Evolutionary conservation across 2,113 vertebrate species (phyloP), one percentile per base, ranked within the genome.

Genomic region (Zapus hudsonius): DNA sequence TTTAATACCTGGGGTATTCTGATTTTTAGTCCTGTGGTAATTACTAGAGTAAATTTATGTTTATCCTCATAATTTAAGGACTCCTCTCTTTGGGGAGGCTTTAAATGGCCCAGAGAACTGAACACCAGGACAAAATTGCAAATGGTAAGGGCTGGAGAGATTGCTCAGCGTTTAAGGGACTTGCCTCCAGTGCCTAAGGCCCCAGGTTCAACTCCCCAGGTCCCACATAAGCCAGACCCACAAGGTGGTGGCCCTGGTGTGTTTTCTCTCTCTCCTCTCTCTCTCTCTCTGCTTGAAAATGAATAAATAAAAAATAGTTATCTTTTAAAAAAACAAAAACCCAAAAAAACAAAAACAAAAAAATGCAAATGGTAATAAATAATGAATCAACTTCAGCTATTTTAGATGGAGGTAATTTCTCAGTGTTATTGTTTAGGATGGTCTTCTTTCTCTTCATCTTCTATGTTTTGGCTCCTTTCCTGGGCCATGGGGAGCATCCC

Each of bases 381-480:
- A 93, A 96, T 95, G 91, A 55, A 97, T 95, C 57, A 38, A 40
- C 87, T 29, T 89, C 31, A 64, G 82, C 94, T 94, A 42, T 96
- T 96, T 93, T 76, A 40, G 84, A 66, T 38, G 33, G 42, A 70
- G n/a, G 52, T 76, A 20, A 78, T 80, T 97, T 95, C 96, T 93
- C 91, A 95, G 82, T 44, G 83, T 64, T 23, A 36, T 44, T 36
- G 16, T 67, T 59, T 31, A 22, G n/a, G 78, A 79, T 17, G 1
- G 36, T 44, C 38, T 89, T 70, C 84, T 42, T 89, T 70, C 84
- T 42, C 9, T 55, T 92, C 52, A 44, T 36, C n/a, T 89, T 85
- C 52, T 19, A 0, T 84, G 25, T 81, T 74, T 63, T 84, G 38
- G 44, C 57, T 80, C 63, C 82, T 86, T 87, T 23, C 8, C 3